Conservation (phyloP, 2,113 vertebrate genomes). For the Macaca fascicularis region T2T-MFA8v1.1 NC_088386.1:82231001-82231500, state of each 20-base stretch:
- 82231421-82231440: neutral
- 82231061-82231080: constrained; percentile 95
- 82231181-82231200: constrained; percentile 97
- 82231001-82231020: neutral
- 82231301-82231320: neutral
- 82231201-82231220: constrained; percentile 94
- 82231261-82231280: neutral
- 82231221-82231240: constrained; percentile 98
- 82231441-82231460: neutral
- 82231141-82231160: constrained; percentile 91
- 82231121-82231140: constrained; percentile 83
- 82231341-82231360: neutral
- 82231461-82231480: neutral
- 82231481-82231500: neutral
- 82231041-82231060: constrained; percentile 88
- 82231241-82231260: constrained; percentile 86
- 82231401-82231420: neutral
- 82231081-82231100: constrained; percentile 88
- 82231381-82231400: neutral
- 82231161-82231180: constrained; percentile 92
- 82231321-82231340: neutral
- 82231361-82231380: neutral
- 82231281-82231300: neutral
- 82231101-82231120: constrained; percentile 98
- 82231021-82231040: too few species aligned